Percentiles rank a stretch among this genome's conserved stretches.
phyloP scores from a whole-genome alignment of 2,113 vertebrate species.

The Rhinolophus ferrumequinum region DNA sequence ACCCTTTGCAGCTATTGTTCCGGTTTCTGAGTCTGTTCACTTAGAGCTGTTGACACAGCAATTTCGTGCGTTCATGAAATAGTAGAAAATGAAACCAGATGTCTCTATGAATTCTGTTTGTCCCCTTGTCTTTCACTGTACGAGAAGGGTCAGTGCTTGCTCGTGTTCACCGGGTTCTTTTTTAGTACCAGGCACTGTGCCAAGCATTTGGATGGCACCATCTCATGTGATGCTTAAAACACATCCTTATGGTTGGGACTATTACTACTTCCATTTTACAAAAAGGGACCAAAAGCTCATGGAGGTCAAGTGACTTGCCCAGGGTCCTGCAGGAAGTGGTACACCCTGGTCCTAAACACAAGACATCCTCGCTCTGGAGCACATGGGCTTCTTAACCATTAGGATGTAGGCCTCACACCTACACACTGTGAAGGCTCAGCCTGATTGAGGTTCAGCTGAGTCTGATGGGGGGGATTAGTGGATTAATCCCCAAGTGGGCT shows the following conservation, averaged over 20 bases:
- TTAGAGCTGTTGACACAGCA: too few species aligned
- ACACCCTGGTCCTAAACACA: background rate
- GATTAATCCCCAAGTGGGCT: too few species aligned
- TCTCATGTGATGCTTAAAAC: background rate
- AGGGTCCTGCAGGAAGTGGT: background rate
- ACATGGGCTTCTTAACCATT: background rate
- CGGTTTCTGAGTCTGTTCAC: background rate
- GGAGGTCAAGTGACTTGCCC: background rate
- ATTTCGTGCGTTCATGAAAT: background rate
- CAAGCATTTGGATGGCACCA: background rate
- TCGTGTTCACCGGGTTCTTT: background rate
- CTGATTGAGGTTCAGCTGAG: background rate
- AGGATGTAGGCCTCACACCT: background rate
- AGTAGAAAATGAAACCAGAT: background rate
- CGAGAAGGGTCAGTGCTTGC: fast-evolving
- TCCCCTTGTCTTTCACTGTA: background rate
- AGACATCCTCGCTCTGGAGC: background rate
- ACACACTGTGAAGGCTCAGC: background rate
- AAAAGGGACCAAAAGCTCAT: too few species aligned
- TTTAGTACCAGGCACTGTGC: background rate
- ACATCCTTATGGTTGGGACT: background rate
- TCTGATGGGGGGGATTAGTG: background rate
- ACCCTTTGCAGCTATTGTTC: background rate
- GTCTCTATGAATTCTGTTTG: background rate
- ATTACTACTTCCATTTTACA: too few species aligned